Base-by-base conservation (phyloP, 2,888 invertebrate species). In the Glyphotaelius pellucidus region DNA sequence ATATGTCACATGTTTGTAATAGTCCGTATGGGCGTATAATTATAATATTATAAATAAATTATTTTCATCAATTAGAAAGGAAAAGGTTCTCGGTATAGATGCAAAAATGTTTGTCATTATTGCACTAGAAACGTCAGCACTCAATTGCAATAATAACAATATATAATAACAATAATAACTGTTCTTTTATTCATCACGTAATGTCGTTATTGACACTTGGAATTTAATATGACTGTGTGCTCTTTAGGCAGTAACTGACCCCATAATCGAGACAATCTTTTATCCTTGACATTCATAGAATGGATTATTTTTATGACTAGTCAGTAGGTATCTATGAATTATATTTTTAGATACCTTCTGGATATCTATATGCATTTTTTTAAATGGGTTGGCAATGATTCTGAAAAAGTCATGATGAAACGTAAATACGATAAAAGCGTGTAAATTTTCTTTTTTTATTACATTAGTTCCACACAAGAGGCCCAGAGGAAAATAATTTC, bases 61-160 rank as follows among this genome's bases (percentile, higher is more conserved):
- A 67, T 67, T 67, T n/a, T 67, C 67, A 67, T 67, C 67, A n/a
- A 67, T 67, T 67, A n/a, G 67, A 67, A 67, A 67, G 67, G 67
- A n/a, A 67, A 67, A 67, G 25, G 25, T 67, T 25, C 9, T n/a
- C 25, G 9, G 25, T 25, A 67, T 67, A 19, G 5, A 67, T 67
- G 25, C 4, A 52, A 19, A 52, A n/a, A 25, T 67, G n/a, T 67
- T n/a, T 67, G 25, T 67, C 67, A 67, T n/a, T n/a, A n/a, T 67
- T 67, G 67, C 67, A 67, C 67, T n/a, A 67, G 67, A 67, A 67
- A 67, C 9, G 67, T 67, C 25, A 67, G 67, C 67, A 67, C n/a
- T 67, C 52, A 5, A 25, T 25, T 1, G 25, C 7, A 19, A 25
- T 25, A 25, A 67, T 67, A 67, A 67, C 67, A 67, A 67, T 25